Evolutionary conservation across 2,797 vertebrate species (phyloP).

Genomic region (Phataginus tetradactyla): DNA sequence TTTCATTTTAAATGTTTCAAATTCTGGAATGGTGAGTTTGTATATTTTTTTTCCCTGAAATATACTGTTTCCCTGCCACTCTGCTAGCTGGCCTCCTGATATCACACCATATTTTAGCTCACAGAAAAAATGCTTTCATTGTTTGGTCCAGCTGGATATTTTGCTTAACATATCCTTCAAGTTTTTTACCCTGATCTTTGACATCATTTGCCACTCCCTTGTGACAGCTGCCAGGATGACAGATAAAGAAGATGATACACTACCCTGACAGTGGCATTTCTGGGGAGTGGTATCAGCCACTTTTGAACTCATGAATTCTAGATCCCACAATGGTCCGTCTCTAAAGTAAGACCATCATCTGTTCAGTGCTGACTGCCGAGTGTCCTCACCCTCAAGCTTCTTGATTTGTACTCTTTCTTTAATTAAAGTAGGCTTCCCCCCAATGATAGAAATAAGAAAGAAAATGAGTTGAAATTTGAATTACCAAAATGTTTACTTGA

Average conservation of each 20-base stretch:
- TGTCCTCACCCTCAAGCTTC: background rate
- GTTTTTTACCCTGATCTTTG: background rate
- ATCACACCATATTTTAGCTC: background rate
- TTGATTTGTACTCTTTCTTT: background rate
- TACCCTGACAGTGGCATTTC: background rate
- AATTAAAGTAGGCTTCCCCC: background rate
- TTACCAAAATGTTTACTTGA: background rate
- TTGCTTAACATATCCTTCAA: background rate
- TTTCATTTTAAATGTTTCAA: background rate
- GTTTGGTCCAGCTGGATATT: background rate
- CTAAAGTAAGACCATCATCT: background rate
- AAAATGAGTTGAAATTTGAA: background rate
- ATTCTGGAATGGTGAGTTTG: background rate
- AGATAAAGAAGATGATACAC: background rate
- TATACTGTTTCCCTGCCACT: background rate
- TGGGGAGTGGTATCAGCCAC: background rate
- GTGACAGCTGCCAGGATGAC: background rate
- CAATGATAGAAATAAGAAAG: background rate
- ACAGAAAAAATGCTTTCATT: background rate
- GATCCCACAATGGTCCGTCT: background rate
- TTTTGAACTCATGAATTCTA: background rate
- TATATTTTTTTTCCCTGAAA: slow-evolving; percentile 28
- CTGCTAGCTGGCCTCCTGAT: background rate
- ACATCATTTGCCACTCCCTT: background rate
- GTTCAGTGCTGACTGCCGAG: background rate